These are phyloP conservation scores for Lanistes nyassanus DNA, from an alignment of 1,140 invertebrate species.

Conservation along the genomic window DNA sequence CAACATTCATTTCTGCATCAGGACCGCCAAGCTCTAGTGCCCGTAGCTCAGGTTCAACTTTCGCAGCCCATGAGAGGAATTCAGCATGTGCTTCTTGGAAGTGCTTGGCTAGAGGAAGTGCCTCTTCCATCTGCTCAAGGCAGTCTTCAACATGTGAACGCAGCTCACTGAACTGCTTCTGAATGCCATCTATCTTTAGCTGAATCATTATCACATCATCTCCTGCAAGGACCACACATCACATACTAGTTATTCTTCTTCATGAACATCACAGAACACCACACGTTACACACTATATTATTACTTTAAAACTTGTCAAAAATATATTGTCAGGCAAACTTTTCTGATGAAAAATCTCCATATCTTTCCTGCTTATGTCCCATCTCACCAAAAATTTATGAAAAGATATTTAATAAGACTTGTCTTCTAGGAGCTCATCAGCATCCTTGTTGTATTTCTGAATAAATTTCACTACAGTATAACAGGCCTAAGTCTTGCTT, in stretches of 20 bases:
- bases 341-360: too few relatives aligned
- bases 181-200: conserved; percentile 74
- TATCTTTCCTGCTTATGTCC: too few relatives aligned
- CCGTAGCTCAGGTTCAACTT: conserved; percentile 84
- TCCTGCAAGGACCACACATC: conserved; percentile 30
- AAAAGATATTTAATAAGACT: too few relatives aligned
- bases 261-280: neutral
- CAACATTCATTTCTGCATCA: conserved; percentile 60
- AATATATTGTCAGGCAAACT: too few relatives aligned
- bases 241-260: too few relatives aligned
- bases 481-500: too few relatives aligned
- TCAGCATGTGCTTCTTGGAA: conserved; percentile 90
- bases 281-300: neutral
- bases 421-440: too few relatives aligned
- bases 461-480: too few relatives aligned
- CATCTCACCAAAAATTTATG: too few relatives aligned
- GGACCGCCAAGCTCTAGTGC: conserved; percentile 51
- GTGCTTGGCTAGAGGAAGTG: conserved; percentile 90
- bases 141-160: conserved; percentile 86
- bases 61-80: conserved; percentile 91
- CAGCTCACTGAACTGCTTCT: conserved; percentile 91
- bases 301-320: too few relatives aligned
- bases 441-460: too few relatives aligned
- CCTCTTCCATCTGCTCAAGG: conserved; percentile 84
- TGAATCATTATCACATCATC: conserved; percentile 55